These are phyloP conservation scores for Eupithecia tripunctaria DNA, from an alignment of 2,888 invertebrate genomes.

Conservation along the genomic window DNA sequence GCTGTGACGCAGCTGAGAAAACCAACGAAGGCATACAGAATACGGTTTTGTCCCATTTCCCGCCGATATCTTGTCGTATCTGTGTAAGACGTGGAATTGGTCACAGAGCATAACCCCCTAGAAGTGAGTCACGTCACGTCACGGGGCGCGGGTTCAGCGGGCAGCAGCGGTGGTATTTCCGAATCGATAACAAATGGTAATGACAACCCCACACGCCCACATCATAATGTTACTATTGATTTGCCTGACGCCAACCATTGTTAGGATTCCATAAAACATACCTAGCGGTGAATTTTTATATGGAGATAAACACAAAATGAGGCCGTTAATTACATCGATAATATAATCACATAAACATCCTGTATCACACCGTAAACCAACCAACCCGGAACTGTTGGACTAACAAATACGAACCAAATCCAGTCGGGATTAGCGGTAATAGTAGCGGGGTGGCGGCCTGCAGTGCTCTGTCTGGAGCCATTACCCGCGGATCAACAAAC, in stretches of 20 bases:
- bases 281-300: not conserved
- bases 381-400: constrained; percentile 27
- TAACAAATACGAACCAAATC: constrained; percentile 23
- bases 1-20: too few relatives aligned
- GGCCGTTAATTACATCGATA: constrained; percentile 17
- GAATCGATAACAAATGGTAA: constrained; percentile 35
- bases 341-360: constrained; percentile 26
- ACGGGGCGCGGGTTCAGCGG: constrained; percentile 15
- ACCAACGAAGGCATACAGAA: too few relatives aligned
- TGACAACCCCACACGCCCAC: constrained; percentile 29
- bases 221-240: constrained; percentile 10
- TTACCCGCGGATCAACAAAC: constrained; percentile 35
- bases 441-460: constrained; percentile 16
- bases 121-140: constrained; percentile 27
- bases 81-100: too few relatives aligned
- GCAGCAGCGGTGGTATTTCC: constrained; percentile 25
- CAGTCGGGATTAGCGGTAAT: constrained; percentile 25
- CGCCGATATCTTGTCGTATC: too few relatives aligned
- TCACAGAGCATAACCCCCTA: too few relatives aligned
- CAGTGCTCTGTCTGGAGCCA: constrained; percentile 21
- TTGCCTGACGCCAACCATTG: not conserved
- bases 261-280: constrained; percentile 1
- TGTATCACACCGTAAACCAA: constrained; percentile 9
- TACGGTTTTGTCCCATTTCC: too few relatives aligned
- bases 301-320: constrained; percentile 8